These are phyloP conservation scores for Trachelus stipa DNA, from an alignment of 2,888 invertebrate species.

Conservation along the genomic window DNA sequence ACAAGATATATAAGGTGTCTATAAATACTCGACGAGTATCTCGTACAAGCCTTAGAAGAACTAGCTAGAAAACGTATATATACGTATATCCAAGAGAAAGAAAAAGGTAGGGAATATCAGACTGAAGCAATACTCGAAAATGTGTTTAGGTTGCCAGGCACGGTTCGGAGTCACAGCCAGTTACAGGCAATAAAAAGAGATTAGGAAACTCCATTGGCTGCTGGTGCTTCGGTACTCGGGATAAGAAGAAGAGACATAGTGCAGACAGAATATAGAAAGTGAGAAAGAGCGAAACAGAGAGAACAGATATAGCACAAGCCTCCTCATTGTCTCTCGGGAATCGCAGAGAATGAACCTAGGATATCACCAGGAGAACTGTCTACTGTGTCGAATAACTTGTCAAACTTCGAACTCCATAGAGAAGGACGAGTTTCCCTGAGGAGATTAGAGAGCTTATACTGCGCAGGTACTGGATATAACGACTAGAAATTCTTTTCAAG, in stretches of 20 bases:
- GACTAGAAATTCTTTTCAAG: not conserved
- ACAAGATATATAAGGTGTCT: not conserved
- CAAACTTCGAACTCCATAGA: not conserved
- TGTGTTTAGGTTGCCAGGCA: slow-evolving; percentile 50
- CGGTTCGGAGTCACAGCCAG: slow-evolving; percentile 52
- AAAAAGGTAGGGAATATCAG: not conserved
- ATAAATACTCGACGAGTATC: not conserved
- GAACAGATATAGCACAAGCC: not conserved
- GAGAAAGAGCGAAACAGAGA: not conserved
- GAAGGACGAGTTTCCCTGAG: not conserved
- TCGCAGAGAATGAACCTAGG: not conserved
- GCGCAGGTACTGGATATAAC: not conserved
- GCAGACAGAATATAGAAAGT: not conserved
- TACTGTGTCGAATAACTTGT: not conserved
- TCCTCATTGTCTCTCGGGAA: not conserved
- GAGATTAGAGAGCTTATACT: not conserved
- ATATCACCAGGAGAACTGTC: not conserved
- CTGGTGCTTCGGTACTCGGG: not conserved
- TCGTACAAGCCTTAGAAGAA: not conserved
- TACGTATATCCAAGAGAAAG: not conserved
- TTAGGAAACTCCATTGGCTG: slow-evolving; percentile 54
- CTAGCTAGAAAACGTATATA: not conserved
- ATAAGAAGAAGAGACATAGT: not conserved
- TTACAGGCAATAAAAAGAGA: slow-evolving; percentile 61
- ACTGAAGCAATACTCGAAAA: slow-evolving; percentile 19